Conservation (phyloP, 2,888 invertebrate genomes). For the Siphonodentalium dalli region DNA sequence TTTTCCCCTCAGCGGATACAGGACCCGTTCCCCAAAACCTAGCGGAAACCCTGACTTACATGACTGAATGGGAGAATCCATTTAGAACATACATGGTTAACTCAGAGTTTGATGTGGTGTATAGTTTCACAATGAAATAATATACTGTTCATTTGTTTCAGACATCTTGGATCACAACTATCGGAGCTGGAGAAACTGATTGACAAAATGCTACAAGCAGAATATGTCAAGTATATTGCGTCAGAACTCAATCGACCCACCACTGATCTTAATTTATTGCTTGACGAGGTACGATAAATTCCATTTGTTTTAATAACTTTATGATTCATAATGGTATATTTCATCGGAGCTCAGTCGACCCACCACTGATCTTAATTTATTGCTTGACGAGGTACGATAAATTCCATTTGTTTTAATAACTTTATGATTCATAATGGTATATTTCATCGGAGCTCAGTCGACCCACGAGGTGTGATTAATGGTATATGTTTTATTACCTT, state of each 20-base stretch:
- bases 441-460: slow-evolving; percentile 90
- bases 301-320: neutral
- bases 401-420: neutral
- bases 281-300: slow-evolving; percentile 58
- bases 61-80: no score
- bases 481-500: neutral
- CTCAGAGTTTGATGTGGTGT: no score
- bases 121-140: no score
- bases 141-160: slow-evolving; percentile 53
- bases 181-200: slow-evolving; percentile 95
- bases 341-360: slow-evolving; percentile 91
- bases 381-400: slow-evolving; percentile 59
- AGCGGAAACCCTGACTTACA: no score
- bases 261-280: slow-evolving; percentile 67
- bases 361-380: slow-evolving; percentile 69
- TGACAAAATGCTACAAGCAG: slow-evolving; percentile 94
- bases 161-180: slow-evolving; percentile 93
- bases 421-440: slow-evolving; percentile 68
- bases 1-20: no score
- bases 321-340: slow-evolving; percentile 71
- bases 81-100: no score
- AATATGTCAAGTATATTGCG: slow-evolving; percentile 90
- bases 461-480: slow-evolving; percentile 69
- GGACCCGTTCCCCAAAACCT: no score
- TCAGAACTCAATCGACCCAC: slow-evolving; percentile 88